Conservation (phyloP, 92 coral and sea anemone genomes). For the Scolanthus callimorphus region DNA sequence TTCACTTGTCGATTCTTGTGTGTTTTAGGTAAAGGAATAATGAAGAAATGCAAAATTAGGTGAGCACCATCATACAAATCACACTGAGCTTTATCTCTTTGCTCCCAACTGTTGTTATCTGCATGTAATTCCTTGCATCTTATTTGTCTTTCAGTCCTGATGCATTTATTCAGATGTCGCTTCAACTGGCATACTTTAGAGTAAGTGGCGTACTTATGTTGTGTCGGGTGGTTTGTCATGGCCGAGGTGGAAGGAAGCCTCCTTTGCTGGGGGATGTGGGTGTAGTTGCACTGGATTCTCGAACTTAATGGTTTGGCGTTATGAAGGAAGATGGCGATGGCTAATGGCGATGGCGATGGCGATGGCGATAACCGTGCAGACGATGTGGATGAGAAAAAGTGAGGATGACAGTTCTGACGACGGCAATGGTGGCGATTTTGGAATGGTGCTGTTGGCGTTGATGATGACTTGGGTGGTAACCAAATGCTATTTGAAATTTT, state of each 20-base stretch:
- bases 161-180: slow-evolving; percentile 81
- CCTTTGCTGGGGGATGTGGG: too few species aligned
- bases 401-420: too few species aligned
- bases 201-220: slow-evolving; percentile 23
- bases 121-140: too few species aligned
- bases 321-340: not conserved
- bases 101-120: too few species aligned
- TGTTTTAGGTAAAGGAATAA: slow-evolving; percentile 67
- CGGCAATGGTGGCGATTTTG: too few species aligned
- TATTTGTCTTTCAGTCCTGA: slow-evolving; percentile 68
- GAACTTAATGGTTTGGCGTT: not conserved
- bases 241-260: too few species aligned
- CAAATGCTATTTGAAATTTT: too few species aligned
- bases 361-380: too few species aligned
- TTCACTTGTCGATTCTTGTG: not conserved
- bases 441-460: too few species aligned
- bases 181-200: slow-evolving; percentile 85
- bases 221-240: not conserved
- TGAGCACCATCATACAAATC: not conserved
- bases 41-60: slow-evolving; percentile 80
- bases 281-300: not conserved
- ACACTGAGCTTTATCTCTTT: too few species aligned
- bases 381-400: too few species aligned
- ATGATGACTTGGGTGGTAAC: too few species aligned
- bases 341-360: not conserved